These are phyloP conservation scores for Cinclus mexicanus DNA, from an alignment of 2,113 vertebrate genomes.

Conservation along the genomic window DNA sequence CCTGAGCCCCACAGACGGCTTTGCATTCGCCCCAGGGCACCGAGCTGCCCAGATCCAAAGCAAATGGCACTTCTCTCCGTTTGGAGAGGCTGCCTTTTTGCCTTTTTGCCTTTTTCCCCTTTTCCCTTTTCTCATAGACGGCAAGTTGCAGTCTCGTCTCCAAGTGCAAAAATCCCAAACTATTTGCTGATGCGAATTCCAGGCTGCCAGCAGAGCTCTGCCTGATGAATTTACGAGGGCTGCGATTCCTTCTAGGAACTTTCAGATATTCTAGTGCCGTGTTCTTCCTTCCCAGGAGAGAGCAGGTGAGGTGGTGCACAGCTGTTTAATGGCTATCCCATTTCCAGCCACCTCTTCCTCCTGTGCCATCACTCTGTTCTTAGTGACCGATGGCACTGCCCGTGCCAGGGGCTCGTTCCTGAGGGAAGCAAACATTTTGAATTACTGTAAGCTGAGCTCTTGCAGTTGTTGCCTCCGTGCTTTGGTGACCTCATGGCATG, in stretches of 20 bases:
- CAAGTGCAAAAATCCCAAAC: neutral
- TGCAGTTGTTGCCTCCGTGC: neutral
- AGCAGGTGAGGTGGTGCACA: neutral
- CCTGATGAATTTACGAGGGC: neutral
- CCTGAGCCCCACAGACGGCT: neutral
- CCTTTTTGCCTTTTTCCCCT: neutral
- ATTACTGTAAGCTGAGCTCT: neutral
- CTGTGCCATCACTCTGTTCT: slow-evolving; percentile 29
- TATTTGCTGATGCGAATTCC: neutral
- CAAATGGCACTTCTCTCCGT: fast-evolving
- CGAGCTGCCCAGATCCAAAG: neutral
- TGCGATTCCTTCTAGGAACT: slow-evolving; percentile 48
- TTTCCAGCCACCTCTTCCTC: slow-evolving; percentile 24
- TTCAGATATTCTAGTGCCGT: neutral
- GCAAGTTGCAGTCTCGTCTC: neutral
- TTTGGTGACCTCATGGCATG: neutral
- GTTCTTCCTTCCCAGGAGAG: slow-evolving; percentile 7
- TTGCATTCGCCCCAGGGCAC: no score
- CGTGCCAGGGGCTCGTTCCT: neutral
- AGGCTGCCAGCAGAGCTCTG: neutral
- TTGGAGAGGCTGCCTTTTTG: neutral
- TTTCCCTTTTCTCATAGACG: neutral
- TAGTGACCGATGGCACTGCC: slow-evolving; percentile 15
- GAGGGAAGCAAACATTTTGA: neutral
- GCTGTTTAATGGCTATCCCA: slow-evolving; percentile 38